These are phyloP conservation scores for Heliconius sara DNA, from an alignment of 2,888 invertebrate species.

Conservation along the genomic window DNA sequence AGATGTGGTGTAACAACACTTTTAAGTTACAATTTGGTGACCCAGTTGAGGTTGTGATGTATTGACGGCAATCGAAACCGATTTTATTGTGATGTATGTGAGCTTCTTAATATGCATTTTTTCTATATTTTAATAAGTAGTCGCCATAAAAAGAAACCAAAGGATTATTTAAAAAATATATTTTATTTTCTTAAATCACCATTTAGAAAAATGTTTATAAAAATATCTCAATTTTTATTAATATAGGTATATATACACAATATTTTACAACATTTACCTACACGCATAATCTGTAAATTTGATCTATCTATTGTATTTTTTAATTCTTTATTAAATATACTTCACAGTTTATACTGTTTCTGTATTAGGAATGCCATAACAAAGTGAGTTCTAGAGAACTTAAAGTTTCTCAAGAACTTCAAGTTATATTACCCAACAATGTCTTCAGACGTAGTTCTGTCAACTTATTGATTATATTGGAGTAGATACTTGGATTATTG, in stretches of 20 bases:
- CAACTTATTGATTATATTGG: conserved; percentile 17
- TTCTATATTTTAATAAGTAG: no score
- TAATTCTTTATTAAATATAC: neutral
- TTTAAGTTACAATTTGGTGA: neutral
- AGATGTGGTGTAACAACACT: neutral
- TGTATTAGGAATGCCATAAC: neutral
- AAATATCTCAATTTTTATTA: no score
- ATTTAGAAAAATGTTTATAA: no score
- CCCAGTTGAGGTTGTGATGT: neutral
- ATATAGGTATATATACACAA: no score
- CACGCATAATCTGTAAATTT: neutral
- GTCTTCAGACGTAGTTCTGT: neutral
- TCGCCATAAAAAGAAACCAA: no score
- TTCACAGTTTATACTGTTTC: neutral
- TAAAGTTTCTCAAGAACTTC: conserved; percentile 16
- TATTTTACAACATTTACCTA: neutral
- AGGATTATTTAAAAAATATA: no score
- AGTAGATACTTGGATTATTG: conserved; percentile 1
- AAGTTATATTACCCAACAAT: conserved; percentile 10
- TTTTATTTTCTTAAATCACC: no score
- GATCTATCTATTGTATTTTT: neutral
- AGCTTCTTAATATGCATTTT: neutral
- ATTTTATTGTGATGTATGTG: no score
- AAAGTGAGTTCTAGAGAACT: conserved; percentile 13
- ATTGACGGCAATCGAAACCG: neutral